Evolutionary conservation across 2,113 vertebrate genomes (phyloP).

Genomic region (Calcarius ornatus): DNA sequence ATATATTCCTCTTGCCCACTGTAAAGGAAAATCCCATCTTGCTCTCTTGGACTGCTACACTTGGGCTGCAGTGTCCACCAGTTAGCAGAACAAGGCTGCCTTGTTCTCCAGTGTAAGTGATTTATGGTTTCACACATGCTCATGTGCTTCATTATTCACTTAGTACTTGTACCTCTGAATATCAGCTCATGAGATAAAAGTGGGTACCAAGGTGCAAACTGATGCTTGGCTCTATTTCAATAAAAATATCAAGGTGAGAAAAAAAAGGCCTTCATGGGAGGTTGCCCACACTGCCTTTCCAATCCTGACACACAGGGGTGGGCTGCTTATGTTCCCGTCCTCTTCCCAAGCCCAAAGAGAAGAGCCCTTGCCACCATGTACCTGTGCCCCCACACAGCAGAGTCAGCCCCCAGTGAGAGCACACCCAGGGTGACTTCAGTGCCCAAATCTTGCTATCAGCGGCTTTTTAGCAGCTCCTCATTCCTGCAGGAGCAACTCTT

Average conservation of each 20-base stretch:
- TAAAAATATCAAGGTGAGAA: not conserved
- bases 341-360: not conserved
- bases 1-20: not conserved
- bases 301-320: not conserved
- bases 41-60: conserved; percentile 28
- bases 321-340: not conserved
- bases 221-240: not conserved
- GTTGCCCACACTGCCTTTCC: not conserved
- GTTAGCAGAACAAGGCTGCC: conserved; percentile 52
- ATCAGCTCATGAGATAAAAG: conserved; percentile 5
- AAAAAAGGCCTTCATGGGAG: not conserved
- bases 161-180: conserved; percentile 18
- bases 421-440: not conserved
- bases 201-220: not conserved
- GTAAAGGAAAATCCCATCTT: not conserved
- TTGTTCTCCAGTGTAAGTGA: conserved; percentile 33
- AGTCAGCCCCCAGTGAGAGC: accelerated
- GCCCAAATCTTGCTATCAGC: not conserved
- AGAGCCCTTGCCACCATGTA: accelerated
- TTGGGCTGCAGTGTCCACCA: conserved; percentile 35
- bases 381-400: accelerated
- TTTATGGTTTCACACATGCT: conserved; percentile 50
- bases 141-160: conserved; percentile 50
- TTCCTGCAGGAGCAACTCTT: not conserved
- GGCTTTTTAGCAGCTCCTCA: not conserved